These are phyloP conservation scores for Acronicta leporina DNA, from an alignment of 2,888 invertebrate genomes.

Conservation along the genomic window DNA sequence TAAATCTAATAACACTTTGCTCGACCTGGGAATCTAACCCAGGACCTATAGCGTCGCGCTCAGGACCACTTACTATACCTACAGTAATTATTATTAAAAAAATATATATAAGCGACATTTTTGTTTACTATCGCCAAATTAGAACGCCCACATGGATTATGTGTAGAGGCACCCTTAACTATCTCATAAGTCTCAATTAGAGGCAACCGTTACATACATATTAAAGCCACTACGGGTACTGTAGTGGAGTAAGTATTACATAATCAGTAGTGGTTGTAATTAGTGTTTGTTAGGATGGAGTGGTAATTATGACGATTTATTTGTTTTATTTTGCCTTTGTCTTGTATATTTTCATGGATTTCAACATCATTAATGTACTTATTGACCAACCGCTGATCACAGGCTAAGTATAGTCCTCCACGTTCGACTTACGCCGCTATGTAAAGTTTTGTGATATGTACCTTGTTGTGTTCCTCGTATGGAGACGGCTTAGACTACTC, in stretches of 20 bases:
- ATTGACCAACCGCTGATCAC: not conserved
- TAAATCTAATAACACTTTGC: too few species aligned
- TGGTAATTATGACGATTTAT: not conserved
- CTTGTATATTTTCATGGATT: not conserved
- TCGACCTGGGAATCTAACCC: too few species aligned
- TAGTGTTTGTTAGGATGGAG: conserved; percentile 16
- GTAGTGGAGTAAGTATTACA: conserved; percentile 31
- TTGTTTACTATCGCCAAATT: conserved; percentile 1
- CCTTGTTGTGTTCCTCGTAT: too few species aligned
- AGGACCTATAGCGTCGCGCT: too few species aligned
- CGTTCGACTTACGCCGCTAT: too few species aligned
- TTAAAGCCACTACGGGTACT: conserved; percentile 29
- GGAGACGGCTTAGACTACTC: too few species aligned
- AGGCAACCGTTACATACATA: conserved; percentile 36
- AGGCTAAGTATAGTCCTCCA: too few species aligned
- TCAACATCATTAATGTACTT: not conserved
- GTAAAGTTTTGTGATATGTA: too few species aligned
- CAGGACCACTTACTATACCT: too few species aligned
- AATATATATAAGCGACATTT: not conserved
- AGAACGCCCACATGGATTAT: conserved; percentile 3
- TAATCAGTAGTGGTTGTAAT: conserved; percentile 29
- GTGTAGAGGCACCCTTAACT: conserved; percentile 18
- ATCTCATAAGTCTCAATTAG: conserved; percentile 50
- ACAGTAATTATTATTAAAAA: too few species aligned
- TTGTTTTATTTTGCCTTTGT: not conserved